A percentile compares a stretch with the other conserved stretches of the same genome.
These are phyloP conservation scores for Anadara kagoshimensis DNA, from an alignment of 1,140 invertebrate species.

Conservation along the genomic window DNA sequence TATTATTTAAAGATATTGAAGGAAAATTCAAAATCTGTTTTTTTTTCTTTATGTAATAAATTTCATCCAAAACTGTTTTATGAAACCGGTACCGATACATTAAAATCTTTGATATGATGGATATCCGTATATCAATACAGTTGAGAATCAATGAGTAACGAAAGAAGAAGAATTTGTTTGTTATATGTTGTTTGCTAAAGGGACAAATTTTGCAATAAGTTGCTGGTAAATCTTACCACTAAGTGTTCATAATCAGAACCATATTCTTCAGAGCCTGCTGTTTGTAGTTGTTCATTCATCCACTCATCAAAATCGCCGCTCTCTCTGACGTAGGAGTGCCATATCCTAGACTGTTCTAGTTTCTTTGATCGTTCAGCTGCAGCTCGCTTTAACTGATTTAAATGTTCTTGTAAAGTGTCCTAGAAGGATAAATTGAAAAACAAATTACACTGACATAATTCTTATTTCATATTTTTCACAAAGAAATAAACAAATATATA, in stretches of 20 bases:
- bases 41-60: no score
- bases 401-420: slow-evolving; percentile 79
- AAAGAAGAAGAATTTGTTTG: no score
- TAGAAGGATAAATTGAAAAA: slow-evolving; percentile 28
- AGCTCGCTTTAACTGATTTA: slow-evolving; percentile 87
- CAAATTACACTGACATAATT: background rate
- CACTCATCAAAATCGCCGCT: slow-evolving; percentile 93
- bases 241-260: slow-evolving; percentile 98
- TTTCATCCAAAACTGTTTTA: no score
- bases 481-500: background rate
- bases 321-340: slow-evolving; percentile 95
- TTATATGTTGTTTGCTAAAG: no score
- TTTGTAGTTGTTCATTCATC: slow-evolving; percentile 94
- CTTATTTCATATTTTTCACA: background rate
- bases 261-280: slow-evolving; percentile 94
- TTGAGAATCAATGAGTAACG: no score
- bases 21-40: no score
- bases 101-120: no score
- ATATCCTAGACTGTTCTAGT: slow-evolving; percentile 91
- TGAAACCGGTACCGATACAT: no score
- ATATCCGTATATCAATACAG: no score
- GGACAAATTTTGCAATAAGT: no score
- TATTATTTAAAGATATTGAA: no score
- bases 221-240: no score
- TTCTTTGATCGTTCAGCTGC: slow-evolving; percentile 87